These are phyloP conservation scores for Cryptocheilus praepositus DNA, from an alignment of 2,888 invertebrate species.

Conservation along the genomic window DNA sequence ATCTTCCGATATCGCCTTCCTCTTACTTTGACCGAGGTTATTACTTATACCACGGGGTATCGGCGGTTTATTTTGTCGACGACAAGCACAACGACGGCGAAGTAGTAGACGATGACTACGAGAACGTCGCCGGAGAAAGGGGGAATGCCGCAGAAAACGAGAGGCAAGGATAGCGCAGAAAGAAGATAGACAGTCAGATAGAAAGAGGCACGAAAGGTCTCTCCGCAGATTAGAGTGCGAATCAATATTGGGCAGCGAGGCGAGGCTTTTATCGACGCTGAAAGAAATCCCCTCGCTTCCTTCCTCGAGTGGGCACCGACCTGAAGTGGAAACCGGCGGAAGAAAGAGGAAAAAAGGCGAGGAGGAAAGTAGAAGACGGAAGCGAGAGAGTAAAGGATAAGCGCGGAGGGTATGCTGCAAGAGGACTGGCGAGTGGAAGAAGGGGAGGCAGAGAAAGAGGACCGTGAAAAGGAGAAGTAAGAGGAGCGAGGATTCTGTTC, in stretches of 20 bases:
- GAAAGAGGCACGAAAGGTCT: conserved; percentile 49
- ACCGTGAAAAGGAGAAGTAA: conserved; percentile 38
- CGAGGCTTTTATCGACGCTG: conserved; percentile 71
- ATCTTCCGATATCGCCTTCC: conserved; percentile 48
- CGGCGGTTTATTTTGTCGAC: conserved; percentile 70
- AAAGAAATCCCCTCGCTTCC: conserved; percentile 67
- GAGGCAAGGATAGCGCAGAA: conserved; percentile 15
- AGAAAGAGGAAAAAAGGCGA: conserved; percentile 28
- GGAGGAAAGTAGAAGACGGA: conserved; percentile 29
- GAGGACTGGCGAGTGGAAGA: conserved; percentile 42
- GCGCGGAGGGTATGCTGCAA: conserved; percentile 34
- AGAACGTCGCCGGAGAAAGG: conserved; percentile 7
- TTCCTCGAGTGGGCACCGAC: conserved; percentile 53
- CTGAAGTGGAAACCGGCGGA: conserved; percentile 40
- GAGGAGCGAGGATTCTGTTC: conserved; percentile 66
- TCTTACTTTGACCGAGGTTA: conserved; percentile 58
- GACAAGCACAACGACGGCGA: conserved; percentile 51
- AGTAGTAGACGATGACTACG: conserved; percentile 7
- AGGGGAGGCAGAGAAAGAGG: conserved; percentile 10
- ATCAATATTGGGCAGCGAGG: conserved; percentile 74
- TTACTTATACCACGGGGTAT: conserved; percentile 60
- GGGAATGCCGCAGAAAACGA: conserved; percentile 26
- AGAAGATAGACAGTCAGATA: conserved; percentile 7
- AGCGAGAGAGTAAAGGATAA: conserved; percentile 23
- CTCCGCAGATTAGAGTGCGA: conserved; percentile 72